These are phyloP conservation scores for Neosilurus mollespiculum DNA, from an alignment of 2,797 vertebrate genomes.

Conservation along the genomic window DNA sequence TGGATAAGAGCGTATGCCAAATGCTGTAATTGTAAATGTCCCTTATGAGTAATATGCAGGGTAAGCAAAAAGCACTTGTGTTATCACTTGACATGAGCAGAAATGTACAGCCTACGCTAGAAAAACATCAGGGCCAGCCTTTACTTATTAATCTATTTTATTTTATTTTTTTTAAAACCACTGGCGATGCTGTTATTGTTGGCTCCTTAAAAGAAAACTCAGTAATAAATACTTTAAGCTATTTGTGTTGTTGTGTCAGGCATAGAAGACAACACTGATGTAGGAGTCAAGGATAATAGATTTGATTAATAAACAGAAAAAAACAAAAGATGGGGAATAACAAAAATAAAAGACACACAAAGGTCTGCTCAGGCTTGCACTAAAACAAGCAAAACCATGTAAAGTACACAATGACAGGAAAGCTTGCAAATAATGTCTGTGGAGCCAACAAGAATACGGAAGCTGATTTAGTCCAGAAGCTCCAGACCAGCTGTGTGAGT, in stretches of 20 bases:
- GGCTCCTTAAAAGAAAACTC: background rate
- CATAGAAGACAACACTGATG: background rate
- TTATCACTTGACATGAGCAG: background rate
- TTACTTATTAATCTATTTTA: background rate
- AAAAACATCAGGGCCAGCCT: background rate
- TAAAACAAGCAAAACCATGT: too few relatives aligned
- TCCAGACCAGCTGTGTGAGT: too few relatives aligned
- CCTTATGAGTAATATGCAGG: background rate
- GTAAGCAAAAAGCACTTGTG: background rate
- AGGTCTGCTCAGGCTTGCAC: too few relatives aligned
- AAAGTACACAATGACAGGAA: too few relatives aligned
- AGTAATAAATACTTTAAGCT: background rate
- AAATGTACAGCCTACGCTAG: background rate
- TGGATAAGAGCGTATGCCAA: too few relatives aligned
- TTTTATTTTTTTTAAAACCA: background rate
- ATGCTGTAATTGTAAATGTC: too few relatives aligned
- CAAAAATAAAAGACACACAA: background rate
- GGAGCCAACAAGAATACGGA: too few relatives aligned
- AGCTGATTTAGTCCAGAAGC: too few relatives aligned
- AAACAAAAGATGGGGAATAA: background rate
- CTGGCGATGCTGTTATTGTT: background rate
- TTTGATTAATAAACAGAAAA: too few relatives aligned
- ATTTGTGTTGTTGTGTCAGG: background rate
- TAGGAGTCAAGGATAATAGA: background rate
- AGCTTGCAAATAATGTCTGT: too few relatives aligned